phyloP scores from a whole-genome alignment of 2,888 invertebrate species.

The Quadroppia sp. region DNA sequence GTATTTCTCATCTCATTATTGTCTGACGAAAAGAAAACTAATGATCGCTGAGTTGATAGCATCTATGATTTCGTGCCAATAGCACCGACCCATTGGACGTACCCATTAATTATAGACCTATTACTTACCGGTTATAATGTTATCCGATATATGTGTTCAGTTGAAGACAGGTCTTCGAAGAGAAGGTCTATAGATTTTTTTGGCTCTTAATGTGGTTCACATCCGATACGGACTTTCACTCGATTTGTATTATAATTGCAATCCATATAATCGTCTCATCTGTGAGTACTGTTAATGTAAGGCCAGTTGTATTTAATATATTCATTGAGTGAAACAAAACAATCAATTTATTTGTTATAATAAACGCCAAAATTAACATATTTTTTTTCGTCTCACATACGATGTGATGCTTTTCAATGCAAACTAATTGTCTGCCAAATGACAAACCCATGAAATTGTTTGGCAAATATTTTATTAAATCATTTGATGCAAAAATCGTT shows the following conservation, averaged over 20 bases:
- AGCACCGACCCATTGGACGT: background rate
- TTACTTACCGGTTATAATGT: background rate
- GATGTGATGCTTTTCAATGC: too few species aligned
- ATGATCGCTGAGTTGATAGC: background rate
- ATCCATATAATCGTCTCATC: background rate
- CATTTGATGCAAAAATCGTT: background rate
- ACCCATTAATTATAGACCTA: slow-evolving; percentile 10
- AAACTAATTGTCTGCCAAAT: background rate
- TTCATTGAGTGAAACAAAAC: background rate
- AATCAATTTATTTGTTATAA: too few species aligned
- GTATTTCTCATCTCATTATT: slow-evolving; percentile 10
- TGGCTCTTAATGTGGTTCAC: background rate
- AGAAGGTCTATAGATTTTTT: background rate
- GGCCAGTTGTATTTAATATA: background rate
- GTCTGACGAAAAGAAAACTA: background rate
- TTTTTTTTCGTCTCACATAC: too few species aligned
- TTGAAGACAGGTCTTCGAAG: background rate
- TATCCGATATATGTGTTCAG: background rate
- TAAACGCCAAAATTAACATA: background rate
- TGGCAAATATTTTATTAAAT: background rate
- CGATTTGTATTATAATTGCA: background rate
- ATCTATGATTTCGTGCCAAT: slow-evolving; percentile 11
- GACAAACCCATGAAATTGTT: background rate
- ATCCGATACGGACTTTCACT: background rate
- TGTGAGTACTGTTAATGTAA: background rate